Evolutionary conservation across 2,797 vertebrate species (phyloP).

Genomic region (Notoglanidium macrostoma): DNA sequence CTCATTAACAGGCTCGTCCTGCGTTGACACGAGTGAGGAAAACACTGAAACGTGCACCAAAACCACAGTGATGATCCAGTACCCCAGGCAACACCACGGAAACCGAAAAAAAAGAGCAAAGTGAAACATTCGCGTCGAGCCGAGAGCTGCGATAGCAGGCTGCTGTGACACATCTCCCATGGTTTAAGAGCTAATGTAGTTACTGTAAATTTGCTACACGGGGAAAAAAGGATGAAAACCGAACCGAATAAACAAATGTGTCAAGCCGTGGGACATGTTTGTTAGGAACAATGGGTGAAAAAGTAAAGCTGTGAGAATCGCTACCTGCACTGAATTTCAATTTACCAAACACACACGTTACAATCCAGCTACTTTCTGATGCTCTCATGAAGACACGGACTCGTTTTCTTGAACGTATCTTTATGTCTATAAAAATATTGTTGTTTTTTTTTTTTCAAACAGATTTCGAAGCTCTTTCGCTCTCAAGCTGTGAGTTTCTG

Average conservation of each 20-base stretch:
- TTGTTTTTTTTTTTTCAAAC: not conserved
- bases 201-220: not conserved
- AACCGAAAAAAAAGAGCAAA: slow-evolving; percentile 12
- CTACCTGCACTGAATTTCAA: not conserved
- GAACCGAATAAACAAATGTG: slow-evolving; percentile 4
- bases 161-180: not conserved
- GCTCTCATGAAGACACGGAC: not conserved
- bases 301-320: not conserved
- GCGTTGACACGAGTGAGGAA: not conserved
- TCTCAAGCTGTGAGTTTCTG: slow-evolving; percentile 18
- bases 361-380: not conserved
- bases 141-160: no score
- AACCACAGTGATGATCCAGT: not conserved
- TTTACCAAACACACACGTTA: not conserved
- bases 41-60: not conserved
- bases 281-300: slow-evolving; percentile 2
- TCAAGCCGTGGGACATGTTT: not conserved
- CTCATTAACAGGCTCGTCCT: not conserved
- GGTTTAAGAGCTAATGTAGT: slow-evolving; percentile 3
- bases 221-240: not conserved
- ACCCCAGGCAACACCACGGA: not conserved
- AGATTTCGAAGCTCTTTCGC: not conserved
- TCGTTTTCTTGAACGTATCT: not conserved
- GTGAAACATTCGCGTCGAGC: not conserved
- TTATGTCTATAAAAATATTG: not conserved